These are phyloP conservation scores for Hybognathus amarus DNA, from an alignment of 2,797 vertebrate species.

Conservation along the genomic window DNA sequence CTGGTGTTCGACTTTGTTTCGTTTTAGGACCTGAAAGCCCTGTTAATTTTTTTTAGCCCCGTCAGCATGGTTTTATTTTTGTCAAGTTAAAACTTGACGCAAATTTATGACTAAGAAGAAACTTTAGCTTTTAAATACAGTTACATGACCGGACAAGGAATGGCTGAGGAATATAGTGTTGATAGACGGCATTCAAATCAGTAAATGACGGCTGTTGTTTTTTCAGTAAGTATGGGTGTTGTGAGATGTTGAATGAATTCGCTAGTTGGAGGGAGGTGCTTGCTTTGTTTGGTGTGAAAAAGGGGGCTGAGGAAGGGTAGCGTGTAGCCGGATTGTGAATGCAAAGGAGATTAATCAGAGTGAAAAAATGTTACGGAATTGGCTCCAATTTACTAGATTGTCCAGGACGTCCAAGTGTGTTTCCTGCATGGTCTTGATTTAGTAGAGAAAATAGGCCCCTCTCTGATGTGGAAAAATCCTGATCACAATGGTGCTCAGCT, in stretches of 20 bases:
- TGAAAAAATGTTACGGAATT: slow-evolving; percentile 24
- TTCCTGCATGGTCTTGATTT: slow-evolving; percentile 12
- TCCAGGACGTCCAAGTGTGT: slow-evolving; percentile 12
- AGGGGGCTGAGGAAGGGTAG: slow-evolving; percentile 25
- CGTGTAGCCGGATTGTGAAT: slow-evolving; percentile 12
- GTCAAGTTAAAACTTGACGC: background rate
- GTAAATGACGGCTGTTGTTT: background rate
- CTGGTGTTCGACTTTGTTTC: background rate
- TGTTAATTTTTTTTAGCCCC: background rate
- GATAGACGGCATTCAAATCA: background rate
- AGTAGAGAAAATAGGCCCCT: background rate
- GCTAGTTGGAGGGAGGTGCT: slow-evolving; percentile 4
- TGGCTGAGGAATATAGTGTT: background rate
- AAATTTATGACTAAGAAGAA: background rate
- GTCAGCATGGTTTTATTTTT: background rate
- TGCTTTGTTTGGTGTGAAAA: slow-evolving; percentile 31
- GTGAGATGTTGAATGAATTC: background rate
- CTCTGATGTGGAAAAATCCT: slow-evolving; percentile 29
- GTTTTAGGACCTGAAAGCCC: background rate
- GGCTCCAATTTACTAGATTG: slow-evolving; percentile 10
- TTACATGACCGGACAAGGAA: background rate
- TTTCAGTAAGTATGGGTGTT: slow-evolving; percentile 16
- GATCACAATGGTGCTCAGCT: slow-evolving; percentile 5
- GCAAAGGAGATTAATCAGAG: slow-evolving; percentile 29
- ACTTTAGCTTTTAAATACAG: background rate